Base-by-base conservation (phyloP, 2,113 vertebrate species). In the Bufo gargarizans region DNA sequence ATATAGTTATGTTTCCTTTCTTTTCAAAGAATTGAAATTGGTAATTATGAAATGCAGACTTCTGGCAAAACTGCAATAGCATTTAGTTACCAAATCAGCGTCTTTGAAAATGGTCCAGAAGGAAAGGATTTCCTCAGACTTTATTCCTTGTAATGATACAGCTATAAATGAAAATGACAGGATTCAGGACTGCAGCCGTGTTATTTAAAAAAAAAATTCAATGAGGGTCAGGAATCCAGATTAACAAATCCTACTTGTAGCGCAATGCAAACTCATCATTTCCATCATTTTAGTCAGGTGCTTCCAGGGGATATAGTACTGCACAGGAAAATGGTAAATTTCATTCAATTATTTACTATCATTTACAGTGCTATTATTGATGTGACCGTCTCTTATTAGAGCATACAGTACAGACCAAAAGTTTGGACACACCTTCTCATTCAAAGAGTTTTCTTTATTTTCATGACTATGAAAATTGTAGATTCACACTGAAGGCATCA, bases 41-140 rank as follows among this genome's bases (percentile, higher is more conserved):
- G 63, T 87, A 87, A 71, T 81, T 80, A 71, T 71, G 33, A 71
- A 87, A 20, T 47, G 50, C 77, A 80, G 86, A 80, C 49, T 80
- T 87, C 63, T 87, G 77, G 77, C 86, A 80, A 20, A 53, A 55
- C 43, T 80, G 50, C 49, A 84, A 72, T 22, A 72, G 67, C 67
- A 33, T 84, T 71, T 69, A 72, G 61, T 86, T 69, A 79, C 61
- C 59, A 80, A 50, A 79, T 55, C 77, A 80, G 59, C 50, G 20
- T 86, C 76, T 86, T 55, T 79, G 58, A 79, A 50, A 86, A 86
- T 69, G 19, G n/a, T 78, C 77, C 61, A 69, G 63, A 80, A 63
- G 43, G 53, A 87, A 55, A 69, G 77, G 86, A 87, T 87, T 87
- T 63, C 86, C 86, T 80, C 50, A 53, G 63, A 80, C 14, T 87